Evolutionary conservation across 2,888 invertebrate species (phyloP), one percentile per base, ranked within the genome.

Genomic region (Caenorhabditis sulstoni): DNA sequence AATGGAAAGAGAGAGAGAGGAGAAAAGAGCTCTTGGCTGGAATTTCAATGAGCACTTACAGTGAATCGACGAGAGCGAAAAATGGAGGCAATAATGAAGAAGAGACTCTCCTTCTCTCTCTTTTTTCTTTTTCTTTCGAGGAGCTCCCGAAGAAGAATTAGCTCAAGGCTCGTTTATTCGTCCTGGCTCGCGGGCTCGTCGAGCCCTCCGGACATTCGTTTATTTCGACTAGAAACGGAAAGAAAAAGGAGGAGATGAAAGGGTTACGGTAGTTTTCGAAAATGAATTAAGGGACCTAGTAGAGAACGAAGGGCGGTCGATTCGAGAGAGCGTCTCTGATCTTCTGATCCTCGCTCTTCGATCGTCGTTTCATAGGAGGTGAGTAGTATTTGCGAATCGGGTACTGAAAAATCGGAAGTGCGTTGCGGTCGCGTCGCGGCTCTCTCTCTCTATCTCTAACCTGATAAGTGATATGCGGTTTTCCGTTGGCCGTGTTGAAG

Each of bases 291-390:
- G 29, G 3, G 3, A 5, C 14, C 18, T 39, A 77, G 61, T 77
- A 77, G 12, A 77, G 49, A 9, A 77, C 70, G 50, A 77, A 77
- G 4, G 61, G 77, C 14, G 77, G 77, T 7, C 77, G 77, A 23
- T 55, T 70, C 12, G 47, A 37, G 11, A 76, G 49, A 1, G 64
- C 58, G 12, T 58, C 57, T 18, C 23, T 49, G 45, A 68, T 52
- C 45, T 61, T 64, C 35, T 59, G 57, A 49, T 77, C 77, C 55
- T 66, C 70, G 41, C 70, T 71, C 49, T 71, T 70, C 53, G 77
- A 77, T 18, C 77, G 59, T 11, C 77, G 68, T 12, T 77, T 76
- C 68, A 70, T 65, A 12, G 70, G 68, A 16, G 77, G 77, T 11
- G 77, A 77, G 47, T 58, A 61, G 66, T 66, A 65, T 16, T 58